phyloP scores from a whole-genome alignment of 1,140 invertebrate species.

The Papilio polytes region DNA sequence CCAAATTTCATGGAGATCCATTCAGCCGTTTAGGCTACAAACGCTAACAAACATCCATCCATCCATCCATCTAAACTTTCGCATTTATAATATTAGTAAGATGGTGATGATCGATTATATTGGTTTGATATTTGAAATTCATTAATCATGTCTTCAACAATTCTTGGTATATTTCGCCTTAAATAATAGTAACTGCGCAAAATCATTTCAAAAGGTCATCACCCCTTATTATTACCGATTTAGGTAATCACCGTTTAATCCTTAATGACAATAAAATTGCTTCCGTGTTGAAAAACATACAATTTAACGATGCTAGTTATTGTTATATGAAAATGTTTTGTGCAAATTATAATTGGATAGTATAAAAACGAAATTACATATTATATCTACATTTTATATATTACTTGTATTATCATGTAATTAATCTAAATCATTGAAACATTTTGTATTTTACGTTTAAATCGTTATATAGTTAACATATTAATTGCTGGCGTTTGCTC shows the following conservation, averaged over 20 bases:
- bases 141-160: neutral
- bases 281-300: constrained; percentile 6
- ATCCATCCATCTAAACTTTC: no score
- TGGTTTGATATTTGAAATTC: no score
- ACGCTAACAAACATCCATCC: no score
- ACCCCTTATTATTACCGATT: constrained; percentile 10
- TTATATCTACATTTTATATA: neutral
- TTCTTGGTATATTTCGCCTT: neutral
- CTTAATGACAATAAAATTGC: constrained; percentile 32
- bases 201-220: neutral
- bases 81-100: no score
- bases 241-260: constrained; percentile 23
- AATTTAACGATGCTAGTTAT: neutral
- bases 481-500: no score
- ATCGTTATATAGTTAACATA: no score
- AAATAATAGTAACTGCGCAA: neutral
- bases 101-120: no score
- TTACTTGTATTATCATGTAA: neutral
- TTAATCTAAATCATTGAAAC: neutral
- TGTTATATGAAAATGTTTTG: neutral
- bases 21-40: no score
- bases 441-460: no score
- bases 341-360: neutral
- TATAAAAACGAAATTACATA: neutral
- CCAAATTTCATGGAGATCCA: no score